Base-by-base conservation (phyloP, 1,140 invertebrate species). In the Solen grandis region DNA sequence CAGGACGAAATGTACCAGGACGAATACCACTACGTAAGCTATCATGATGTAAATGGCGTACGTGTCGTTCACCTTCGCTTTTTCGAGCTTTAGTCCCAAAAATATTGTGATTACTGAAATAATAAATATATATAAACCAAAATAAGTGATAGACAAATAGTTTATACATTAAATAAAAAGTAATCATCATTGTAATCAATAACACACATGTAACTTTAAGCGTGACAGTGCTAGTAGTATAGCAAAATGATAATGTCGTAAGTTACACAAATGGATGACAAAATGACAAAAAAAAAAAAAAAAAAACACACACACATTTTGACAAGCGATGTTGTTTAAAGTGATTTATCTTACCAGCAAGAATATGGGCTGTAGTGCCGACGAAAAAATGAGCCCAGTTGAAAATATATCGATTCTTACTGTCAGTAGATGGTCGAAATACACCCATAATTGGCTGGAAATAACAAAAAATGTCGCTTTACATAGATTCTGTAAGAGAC, bases 341-440 rank as follows among this genome's bases (percentile, higher is more conserved):
- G n/a, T n/a, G n/a, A n/a, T n/a, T n/a, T n/a, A n/a, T 57, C 55
- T 33, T 59, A 78, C 75, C 65, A 13, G 75, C 75, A 22, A 59
- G 31, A 29, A 78, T 41, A 31, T 78, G 75, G 22, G 63, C 75
- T 2, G 31, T 0, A 14, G 65, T 78, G 27, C 75, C 75, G 16
- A 78, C 75, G n/a, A 36, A 50, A 33, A 78, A 78, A 60, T 78
- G 75, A 22, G 75, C 75, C 75, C 75, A 78, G 75, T 78, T 78
- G 50, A 78, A 78, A 36, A 68, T 27, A 16, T 38, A 60, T 36
- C 75, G 19, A 25, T 66, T 41, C 29, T 59, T 41, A 8, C 62
- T 33, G 33, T 69, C 65, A 8, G 52, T 4, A 19, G 63, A 36
- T 5, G 75, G 75, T 8, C 75, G 63, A 60, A 78, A 57, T 19